Conservation (phyloP, 92 coral and sea anemone species). For the Epizoanthus fatuus region DNA sequence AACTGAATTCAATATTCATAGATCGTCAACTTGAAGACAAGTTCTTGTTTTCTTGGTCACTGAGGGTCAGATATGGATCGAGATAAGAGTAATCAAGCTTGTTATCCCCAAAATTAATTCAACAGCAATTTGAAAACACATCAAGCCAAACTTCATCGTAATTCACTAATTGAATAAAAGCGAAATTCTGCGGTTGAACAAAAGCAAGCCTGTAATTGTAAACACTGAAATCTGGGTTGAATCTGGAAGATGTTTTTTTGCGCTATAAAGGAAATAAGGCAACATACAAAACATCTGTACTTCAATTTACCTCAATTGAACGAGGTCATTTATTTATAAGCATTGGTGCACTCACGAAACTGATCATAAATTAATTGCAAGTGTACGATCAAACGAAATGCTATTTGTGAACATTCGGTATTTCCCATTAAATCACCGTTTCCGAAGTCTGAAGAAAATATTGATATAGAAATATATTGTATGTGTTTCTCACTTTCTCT, state of each 20-base stretch:
- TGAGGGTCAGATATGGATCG: slow-evolving; percentile 56
- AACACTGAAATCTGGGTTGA: not conserved
- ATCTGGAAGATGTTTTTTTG: not conserved
- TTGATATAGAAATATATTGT: slow-evolving; percentile 64
- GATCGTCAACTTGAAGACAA: slow-evolving; percentile 33
- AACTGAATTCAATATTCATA: slow-evolving; percentile 31
- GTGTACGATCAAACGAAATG: slow-evolving; percentile 69
- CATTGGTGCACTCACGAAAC: slow-evolving; percentile 27
- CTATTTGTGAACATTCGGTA: slow-evolving; percentile 22
- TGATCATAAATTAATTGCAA: slow-evolving; percentile 76
- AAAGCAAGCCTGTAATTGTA: slow-evolving; percentile 1
- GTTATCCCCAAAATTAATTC: slow-evolving; percentile 43
- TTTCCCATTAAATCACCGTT: slow-evolving; percentile 21
- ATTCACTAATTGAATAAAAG: slow-evolving; percentile 38
- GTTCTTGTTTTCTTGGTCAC: slow-evolving; percentile 44
- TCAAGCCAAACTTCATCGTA: slow-evolving; percentile 15
- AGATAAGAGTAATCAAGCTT: slow-evolving; percentile 43
- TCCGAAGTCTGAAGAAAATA: slow-evolving; percentile 57
- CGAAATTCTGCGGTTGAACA: slow-evolving; percentile 7
- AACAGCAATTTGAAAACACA: slow-evolving; percentile 34
- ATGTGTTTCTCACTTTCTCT: slow-evolving; percentile 55
- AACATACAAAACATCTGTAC: not conserved
- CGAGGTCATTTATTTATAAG: slow-evolving; percentile 42
- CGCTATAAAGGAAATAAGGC: not conserved
- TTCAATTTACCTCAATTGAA: slow-evolving; percentile 4